phyloP scores from a whole-genome alignment of 2,113 vertebrate species.

The Balaeniceps rex region DNA sequence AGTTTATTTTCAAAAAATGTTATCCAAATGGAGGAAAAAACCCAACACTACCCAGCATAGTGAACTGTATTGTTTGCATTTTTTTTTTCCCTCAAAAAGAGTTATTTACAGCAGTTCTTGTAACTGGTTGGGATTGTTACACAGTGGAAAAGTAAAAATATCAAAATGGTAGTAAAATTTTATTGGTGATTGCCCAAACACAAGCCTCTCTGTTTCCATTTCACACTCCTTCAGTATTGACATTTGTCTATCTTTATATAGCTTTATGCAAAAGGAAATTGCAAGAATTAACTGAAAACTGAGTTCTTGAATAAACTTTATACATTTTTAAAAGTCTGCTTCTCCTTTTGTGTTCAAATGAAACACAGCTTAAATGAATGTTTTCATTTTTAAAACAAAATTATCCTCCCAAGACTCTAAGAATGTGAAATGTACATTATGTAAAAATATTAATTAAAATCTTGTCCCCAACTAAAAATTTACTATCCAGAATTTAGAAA shows the following conservation, averaged over 20 bases:
- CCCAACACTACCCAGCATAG: not conserved
- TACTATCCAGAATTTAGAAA: not conserved
- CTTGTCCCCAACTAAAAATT: not conserved
- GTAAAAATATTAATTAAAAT: not conserved
- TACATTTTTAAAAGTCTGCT: constrained; percentile 32
- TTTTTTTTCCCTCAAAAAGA: not conserved
- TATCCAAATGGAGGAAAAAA: not conserved
- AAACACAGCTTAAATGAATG: not conserved
- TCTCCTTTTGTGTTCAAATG: constrained; percentile 2
- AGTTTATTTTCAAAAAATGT: constrained; percentile 7
- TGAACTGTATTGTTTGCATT: not conserved
- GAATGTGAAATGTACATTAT: not conserved
- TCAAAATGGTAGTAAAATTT: not conserved
- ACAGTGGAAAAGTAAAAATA: not conserved
- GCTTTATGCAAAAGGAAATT: constrained; percentile 17
- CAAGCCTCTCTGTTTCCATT: not conserved
- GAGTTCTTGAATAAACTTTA: constrained; percentile 59
- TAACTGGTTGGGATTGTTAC: not conserved
- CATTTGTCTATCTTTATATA: not conserved
- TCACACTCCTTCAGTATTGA: not conserved
- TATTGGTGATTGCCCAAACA: not conserved
- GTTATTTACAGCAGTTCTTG: not conserved
- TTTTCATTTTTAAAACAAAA: not conserved
- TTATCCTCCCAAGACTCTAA: not conserved
- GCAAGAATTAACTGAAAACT: constrained; percentile 14